Percentiles rank a stretch among this genome's conserved stretches.
Conservation (phyloP, 2,888 invertebrate species). For the Ornithoptera alexandrae region DNA sequence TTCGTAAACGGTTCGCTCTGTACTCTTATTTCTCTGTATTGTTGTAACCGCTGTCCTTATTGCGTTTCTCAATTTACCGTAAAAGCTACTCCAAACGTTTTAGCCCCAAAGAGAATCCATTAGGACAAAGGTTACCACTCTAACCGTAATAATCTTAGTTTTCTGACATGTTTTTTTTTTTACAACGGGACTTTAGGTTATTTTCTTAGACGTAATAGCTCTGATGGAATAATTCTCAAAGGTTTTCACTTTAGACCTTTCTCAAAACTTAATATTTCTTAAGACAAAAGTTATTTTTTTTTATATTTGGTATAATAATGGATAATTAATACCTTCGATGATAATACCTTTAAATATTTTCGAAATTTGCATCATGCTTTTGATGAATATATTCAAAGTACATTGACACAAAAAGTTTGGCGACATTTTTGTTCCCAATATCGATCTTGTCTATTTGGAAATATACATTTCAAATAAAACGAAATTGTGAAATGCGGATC, state of each 20-base stretch:
- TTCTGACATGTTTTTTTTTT: background rate
- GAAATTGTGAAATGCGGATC: too few species aligned
- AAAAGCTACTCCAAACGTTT: conserved; percentile 11
- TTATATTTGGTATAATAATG: too few species aligned
- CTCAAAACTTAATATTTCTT: too few species aligned
- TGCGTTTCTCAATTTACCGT: conserved; percentile 16
- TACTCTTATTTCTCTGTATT: background rate
- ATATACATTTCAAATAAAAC: too few species aligned
- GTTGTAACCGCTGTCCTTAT: conserved; percentile 10
- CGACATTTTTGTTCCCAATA: too few species aligned
- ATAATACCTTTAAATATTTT: too few species aligned
- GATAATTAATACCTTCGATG: too few species aligned
- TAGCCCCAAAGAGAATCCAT: conserved; percentile 11
- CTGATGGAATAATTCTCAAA: background rate
- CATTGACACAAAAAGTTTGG: too few species aligned
- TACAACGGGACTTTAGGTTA: background rate
- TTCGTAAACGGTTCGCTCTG: background rate
- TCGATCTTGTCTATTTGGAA: too few species aligned
- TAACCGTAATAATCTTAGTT: background rate
- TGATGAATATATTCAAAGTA: too few species aligned
- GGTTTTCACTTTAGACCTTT: background rate
- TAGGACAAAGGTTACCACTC: conserved; percentile 14
- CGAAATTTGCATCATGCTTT: too few species aligned
- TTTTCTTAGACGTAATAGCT: background rate
- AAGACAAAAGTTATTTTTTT: too few species aligned